Evolutionary conservation across 1,140 invertebrate species (phyloP).

Genomic region (Bombus vancouverensis): DNA sequence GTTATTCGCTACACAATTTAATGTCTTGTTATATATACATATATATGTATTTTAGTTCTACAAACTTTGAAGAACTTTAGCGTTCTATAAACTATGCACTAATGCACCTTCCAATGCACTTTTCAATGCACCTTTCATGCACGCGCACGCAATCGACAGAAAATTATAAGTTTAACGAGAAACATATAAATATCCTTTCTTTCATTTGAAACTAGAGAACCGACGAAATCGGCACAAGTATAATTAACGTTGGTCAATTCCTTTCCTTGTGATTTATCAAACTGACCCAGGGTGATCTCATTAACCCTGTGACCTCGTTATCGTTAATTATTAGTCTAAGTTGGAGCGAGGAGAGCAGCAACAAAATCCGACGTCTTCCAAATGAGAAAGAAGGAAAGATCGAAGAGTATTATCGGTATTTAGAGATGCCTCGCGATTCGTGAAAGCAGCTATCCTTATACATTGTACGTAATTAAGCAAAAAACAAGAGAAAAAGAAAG

Average conservation of each 20-base stretch:
- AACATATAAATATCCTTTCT: background rate
- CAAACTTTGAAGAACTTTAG: background rate
- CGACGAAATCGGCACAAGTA: constrained; percentile 48
- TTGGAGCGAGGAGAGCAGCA: constrained; percentile 64
- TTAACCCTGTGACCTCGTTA: constrained; percentile 50
- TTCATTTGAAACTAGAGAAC: constrained; percentile 8
- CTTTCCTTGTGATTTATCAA: constrained; percentile 53
- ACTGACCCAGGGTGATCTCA: constrained; percentile 3
- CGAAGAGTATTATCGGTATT: constrained; percentile 59
- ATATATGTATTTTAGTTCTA: background rate
- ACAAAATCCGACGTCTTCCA: constrained; percentile 80
- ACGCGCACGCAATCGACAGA: background rate
- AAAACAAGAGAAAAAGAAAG: background rate
- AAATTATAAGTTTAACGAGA: background rate
- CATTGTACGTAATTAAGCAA: constrained; percentile 52
- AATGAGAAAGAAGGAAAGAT: constrained; percentile 22
- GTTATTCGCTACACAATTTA: constrained; percentile 5
- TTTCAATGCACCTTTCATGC: background rate
- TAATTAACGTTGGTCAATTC: constrained; percentile 54
- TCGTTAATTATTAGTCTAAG: constrained; percentile 70
- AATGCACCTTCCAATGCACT: background rate
- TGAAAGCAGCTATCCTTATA: constrained; percentile 53
- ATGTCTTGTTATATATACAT: background rate
- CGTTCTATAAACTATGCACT: background rate
- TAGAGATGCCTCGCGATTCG: constrained; percentile 42